Evolutionary conservation across 2,888 invertebrate genomes (phyloP).

Genomic region (Tetragonula carbonaria): DNA sequence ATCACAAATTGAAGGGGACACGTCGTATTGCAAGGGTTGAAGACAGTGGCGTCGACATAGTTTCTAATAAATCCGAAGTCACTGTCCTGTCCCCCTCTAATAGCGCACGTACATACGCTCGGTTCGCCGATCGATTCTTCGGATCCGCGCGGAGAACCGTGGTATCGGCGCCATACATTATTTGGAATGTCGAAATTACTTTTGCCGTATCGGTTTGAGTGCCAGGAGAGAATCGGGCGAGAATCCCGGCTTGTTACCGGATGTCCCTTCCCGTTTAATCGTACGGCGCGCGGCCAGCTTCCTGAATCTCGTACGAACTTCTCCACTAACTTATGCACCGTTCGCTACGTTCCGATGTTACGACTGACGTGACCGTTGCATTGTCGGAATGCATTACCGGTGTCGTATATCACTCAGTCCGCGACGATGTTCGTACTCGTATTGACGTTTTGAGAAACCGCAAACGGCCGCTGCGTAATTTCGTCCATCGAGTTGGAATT

Average conservation of each 20-base stretch:
- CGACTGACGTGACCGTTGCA: constrained; percentile 23
- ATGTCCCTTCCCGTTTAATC: constrained; percentile 57
- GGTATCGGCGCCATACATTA: constrained; percentile 61
- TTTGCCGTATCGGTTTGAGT: constrained; percentile 29
- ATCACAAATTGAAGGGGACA: neutral
- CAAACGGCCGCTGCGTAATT: constrained; percentile 26
- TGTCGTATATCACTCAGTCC: constrained; percentile 40
- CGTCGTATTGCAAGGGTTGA: neutral
- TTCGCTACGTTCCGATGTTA: constrained; percentile 23
- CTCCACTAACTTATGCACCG: constrained; percentile 50
- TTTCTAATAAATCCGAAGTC: constrained; percentile 23
- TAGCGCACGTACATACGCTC: constrained; percentile 5
- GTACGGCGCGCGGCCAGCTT: neutral
- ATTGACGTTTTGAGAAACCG: constrained; percentile 33
- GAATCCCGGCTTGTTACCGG: constrained; percentile 20
- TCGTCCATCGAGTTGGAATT: constrained; percentile 15
- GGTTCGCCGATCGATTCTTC: constrained; percentile 34
- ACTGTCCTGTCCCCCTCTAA: constrained; percentile 15
- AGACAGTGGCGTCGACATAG: constrained; percentile 2
- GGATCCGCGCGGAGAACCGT: constrained; percentile 7
- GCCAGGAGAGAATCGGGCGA: neutral
- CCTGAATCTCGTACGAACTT: constrained; percentile 42
- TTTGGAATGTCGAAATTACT: constrained; percentile 71
- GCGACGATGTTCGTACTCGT: constrained; percentile 26
- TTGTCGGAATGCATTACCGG: constrained; percentile 40